Percentiles rank a stretch among this genome's conserved stretches.
Conservation (phyloP, 2,797 vertebrate genomes). For the Pipistrellus pygmaeus region DNA sequence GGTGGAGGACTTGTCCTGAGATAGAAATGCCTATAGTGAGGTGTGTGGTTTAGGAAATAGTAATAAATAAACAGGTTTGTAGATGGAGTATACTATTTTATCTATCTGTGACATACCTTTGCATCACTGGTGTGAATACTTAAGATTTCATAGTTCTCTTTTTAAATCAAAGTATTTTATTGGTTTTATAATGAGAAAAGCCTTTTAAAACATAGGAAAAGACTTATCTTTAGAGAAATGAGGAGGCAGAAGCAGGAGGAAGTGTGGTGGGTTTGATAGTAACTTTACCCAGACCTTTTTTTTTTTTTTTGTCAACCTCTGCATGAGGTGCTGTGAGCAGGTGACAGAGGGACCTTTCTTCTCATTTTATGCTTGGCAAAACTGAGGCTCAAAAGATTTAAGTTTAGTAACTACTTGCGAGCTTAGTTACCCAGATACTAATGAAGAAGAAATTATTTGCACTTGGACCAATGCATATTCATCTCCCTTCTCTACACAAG, state of each 20-base stretch:
- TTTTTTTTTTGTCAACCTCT: background rate
- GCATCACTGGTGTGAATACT: background rate
- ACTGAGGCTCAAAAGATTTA: background rate
- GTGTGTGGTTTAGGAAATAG: background rate
- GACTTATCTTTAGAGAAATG: background rate
- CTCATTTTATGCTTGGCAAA: background rate
- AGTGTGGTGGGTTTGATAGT: background rate
- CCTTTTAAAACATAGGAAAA: background rate
- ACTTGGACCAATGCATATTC: background rate
- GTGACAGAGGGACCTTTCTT: background rate
- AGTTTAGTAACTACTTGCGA: background rate
- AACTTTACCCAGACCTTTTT: background rate
- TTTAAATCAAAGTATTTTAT: background rate
- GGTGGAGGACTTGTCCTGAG: background rate
- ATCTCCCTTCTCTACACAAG: background rate
- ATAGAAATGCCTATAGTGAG: background rate
- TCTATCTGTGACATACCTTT: background rate
- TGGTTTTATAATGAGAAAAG: slow-evolving; percentile 1
- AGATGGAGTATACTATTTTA: background rate
- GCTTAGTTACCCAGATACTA: background rate
- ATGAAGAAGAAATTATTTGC: slow-evolving; percentile 2
- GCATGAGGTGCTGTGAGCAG: background rate
- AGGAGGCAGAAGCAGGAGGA: background rate
- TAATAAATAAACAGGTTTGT: background rate
- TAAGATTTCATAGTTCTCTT: background rate